Conservation (phyloP, 2,888 invertebrate genomes). For the Drosophila diplacantha region DNA sequence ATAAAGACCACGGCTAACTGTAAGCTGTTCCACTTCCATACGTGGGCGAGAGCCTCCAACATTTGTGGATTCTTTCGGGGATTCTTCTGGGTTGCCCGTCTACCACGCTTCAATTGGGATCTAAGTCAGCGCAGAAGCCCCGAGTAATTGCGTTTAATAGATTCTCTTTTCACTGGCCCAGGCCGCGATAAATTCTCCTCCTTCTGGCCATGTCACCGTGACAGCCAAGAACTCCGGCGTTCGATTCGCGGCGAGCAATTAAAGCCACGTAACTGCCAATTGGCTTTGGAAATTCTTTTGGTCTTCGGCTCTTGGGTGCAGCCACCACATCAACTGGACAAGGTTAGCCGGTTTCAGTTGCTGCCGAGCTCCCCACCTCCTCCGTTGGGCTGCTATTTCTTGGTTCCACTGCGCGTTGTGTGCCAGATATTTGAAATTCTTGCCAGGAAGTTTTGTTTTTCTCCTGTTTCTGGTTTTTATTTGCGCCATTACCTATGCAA, state of each 20-base stretch:
- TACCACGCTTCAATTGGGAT: conserved; percentile 33
- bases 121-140: conserved; percentile 44
- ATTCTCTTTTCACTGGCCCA: conserved; percentile 5
- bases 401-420: conserved; percentile 64
- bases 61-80: conserved; percentile 24
- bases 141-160: conserved; percentile 63
- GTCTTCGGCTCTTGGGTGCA: conserved; percentile 61
- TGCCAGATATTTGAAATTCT: conserved; percentile 66
- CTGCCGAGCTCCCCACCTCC: not conserved
- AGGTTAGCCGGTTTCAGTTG: conserved; percentile 59
- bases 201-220: conserved; percentile 48
- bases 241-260: conserved; percentile 41
- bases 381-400: conserved; percentile 23
- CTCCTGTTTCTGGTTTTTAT: conserved; percentile 3
- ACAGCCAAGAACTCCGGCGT: conserved; percentile 41
- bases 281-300: conserved; percentile 62
- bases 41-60: conserved; percentile 17
- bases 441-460: conserved; percentile 59
- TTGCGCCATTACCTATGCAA: conserved; percentile 59
- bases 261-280: conserved; percentile 63
- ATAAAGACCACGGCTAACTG: conserved; percentile 53
- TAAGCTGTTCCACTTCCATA: conserved; percentile 56
- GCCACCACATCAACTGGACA: conserved; percentile 51
- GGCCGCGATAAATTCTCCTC: conserved; percentile 37
- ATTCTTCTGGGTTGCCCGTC: conserved; percentile 22